Base-by-base conservation (phyloP, 2,113 vertebrate genomes). In the Nasalis larvatus region DNA sequence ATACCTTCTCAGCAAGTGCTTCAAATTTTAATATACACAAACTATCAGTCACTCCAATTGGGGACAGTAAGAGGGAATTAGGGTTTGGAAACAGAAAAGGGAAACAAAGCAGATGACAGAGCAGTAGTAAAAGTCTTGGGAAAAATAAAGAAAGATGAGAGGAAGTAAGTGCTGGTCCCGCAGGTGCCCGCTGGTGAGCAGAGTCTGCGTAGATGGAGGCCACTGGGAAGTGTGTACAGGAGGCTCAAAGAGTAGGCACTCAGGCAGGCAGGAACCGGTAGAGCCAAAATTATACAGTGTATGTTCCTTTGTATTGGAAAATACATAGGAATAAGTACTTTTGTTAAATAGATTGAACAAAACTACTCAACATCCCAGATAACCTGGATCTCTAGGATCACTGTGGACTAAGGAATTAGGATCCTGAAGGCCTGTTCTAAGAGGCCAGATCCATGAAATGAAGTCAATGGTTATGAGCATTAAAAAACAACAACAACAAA, bases 1-100 rank as follows among this genome's bases (percentile, higher is more conserved):
- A 95, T 7, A 91, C 42, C 82, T 97, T 94, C 94, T 47, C 47
- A 66, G 94, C 86, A 94, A 88, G 85, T 9, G 25, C 77, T 96
- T 69, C 86, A 25, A 63, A 89, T 89, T 97, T 95, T 97, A 97
- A 97, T 83, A 93, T 66, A 92, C 10, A 96, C 47, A 76, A 93
- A 95, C 52, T 80, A 86, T 85, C 89, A 71, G 82, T 78, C 69
- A 80, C 80, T 82, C 37, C 95, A 91, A 74, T 1, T 66, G 83
- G 73, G 60, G 73, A 60, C 68, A 97, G 88, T 73, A 91, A 93
- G 37, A 63, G 27, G 77, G 40, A 93, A 91, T 18, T 45, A 10
- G 82, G 37, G 30, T 14, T 58, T 81, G 56, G 23, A 21, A 86
- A 56, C 13, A 76, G 52, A 73, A 96, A 83, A 83, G 17, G 23